Conservation (phyloP, 2,797 vertebrate genomes). For the Chaetophractus vellerosus region DNA sequence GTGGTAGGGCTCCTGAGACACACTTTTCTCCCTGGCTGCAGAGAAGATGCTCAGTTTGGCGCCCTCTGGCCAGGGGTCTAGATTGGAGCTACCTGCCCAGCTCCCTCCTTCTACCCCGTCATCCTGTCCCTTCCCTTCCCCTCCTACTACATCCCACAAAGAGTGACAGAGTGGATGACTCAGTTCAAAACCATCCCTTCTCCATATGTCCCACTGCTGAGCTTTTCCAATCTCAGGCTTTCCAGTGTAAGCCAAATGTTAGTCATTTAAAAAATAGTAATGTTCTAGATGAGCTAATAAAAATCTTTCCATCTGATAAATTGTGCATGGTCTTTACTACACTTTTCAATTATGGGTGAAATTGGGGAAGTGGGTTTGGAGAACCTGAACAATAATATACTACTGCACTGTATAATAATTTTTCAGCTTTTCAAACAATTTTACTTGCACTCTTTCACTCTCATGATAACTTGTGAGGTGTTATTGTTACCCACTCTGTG, state of each 20-base stretch:
- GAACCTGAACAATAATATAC: neutral
- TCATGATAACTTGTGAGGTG: neutral
- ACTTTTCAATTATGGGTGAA: neutral
- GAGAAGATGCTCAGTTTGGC: neutral
- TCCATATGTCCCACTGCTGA: neutral
- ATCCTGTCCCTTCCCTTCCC: too few species aligned
- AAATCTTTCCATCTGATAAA: neutral
- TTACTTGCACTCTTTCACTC: neutral
- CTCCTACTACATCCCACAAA: neutral
- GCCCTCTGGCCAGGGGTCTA: neutral
- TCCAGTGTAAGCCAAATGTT: neutral
- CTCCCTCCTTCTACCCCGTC: too few species aligned
- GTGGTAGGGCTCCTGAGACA: neutral
- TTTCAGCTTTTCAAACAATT: conserved; percentile 6
- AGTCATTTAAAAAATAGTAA: neutral
- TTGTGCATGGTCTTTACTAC: neutral
- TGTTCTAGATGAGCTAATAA: neutral
- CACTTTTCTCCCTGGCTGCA: neutral
- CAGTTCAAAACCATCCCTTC: neutral
- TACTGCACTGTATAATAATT: neutral
- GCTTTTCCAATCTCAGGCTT: neutral
- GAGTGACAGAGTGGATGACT: neutral
- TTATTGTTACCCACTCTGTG: neutral
- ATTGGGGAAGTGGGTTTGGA: neutral
- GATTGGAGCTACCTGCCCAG: neutral